Evolutionary conservation across 1,140 invertebrate species (phyloP).

Genomic region (Luehdorfia chinensis): DNA sequence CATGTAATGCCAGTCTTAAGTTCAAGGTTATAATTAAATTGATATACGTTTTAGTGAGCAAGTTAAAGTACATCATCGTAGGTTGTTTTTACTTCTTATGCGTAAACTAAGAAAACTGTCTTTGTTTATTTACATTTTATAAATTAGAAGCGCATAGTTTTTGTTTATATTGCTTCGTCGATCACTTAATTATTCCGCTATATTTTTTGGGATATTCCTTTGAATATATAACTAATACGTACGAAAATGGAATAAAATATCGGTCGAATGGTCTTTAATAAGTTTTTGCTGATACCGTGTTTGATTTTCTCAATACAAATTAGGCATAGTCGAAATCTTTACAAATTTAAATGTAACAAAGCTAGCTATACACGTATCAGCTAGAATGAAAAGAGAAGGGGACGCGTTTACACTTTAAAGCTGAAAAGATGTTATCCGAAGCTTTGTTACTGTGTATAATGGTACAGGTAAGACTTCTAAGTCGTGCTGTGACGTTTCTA

Average conservation of each 20-base stretch:
- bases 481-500: slow-evolving; percentile 36
- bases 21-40: slow-evolving; percentile 28
- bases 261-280: slow-evolving; percentile 1
- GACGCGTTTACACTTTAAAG: slow-evolving; percentile 23
- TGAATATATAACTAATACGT: too few species aligned
- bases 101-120: too few species aligned
- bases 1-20: slow-evolving; percentile 18
- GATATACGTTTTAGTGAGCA: neutral
- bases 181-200: too few species aligned
- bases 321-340: slow-evolving; percentile 11
- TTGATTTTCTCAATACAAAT: slow-evolving; percentile 14
- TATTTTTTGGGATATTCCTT: too few species aligned
- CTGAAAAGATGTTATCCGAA: slow-evolving; percentile 32
- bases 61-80: too few species aligned
- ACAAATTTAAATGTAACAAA: slow-evolving; percentile 16
- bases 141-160: too few species aligned
- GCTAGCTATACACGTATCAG: slow-evolving; percentile 15
- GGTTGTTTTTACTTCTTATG: too few species aligned
- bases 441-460: slow-evolving; percentile 35
- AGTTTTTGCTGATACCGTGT: slow-evolving; percentile 7
- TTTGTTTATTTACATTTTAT: too few species aligned
- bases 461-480: slow-evolving; percentile 35
- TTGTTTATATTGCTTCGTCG: too few species aligned
- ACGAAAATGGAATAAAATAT: neutral
- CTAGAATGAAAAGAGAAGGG: slow-evolving; percentile 26